A percentile compares a stretch with the other conserved stretches of the same genome.
phyloP scores from a whole-genome alignment of 1,140 invertebrate genomes.

The Neodiprion virginianus region DNA sequence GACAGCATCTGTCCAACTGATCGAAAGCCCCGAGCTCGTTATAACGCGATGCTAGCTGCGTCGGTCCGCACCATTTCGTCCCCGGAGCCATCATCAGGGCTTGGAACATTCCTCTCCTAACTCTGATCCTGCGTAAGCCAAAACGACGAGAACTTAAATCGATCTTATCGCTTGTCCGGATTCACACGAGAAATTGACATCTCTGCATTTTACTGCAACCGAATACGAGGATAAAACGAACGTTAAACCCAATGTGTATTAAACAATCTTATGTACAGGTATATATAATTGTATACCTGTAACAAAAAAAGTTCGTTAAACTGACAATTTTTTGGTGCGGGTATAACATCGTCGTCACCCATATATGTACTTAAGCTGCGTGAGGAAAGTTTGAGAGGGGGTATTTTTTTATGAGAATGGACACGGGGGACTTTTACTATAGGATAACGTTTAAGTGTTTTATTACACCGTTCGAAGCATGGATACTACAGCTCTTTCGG shows the following conservation, averaged over 20 bases:
- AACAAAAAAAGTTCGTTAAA: no score
- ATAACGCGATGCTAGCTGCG: slow-evolving; percentile 70
- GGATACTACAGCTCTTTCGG: no score
- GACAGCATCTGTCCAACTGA: slow-evolving; percentile 79
- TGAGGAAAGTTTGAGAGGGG: no score
- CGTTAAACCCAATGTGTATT: not conserved
- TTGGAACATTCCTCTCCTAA: slow-evolving; percentile 47
- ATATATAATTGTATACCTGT: no score
- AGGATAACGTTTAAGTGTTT: no score
- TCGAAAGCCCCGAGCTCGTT: slow-evolving; percentile 73
- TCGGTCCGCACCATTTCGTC: slow-evolving; percentile 86
- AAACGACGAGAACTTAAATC: slow-evolving; percentile 1
- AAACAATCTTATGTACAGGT: no score
- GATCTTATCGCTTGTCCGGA: not conserved
- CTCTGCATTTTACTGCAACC: slow-evolving; percentile 21
- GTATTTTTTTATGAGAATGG: no score
- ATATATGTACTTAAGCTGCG: no score
- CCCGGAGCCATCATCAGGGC: slow-evolving; percentile 74
- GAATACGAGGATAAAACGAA: slow-evolving; percentile 12
- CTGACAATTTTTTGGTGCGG: no score
- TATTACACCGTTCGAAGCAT: no score
- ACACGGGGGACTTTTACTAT: no score
- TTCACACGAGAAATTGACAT: not conserved
- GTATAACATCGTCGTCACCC: no score
- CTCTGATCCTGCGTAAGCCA: slow-evolving; percentile 14